A percentile compares a stretch with the other conserved stretches of the same genome.
Conservation (phyloP, 1,140 invertebrate genomes). For the Drosophila ficusphila region DNA sequence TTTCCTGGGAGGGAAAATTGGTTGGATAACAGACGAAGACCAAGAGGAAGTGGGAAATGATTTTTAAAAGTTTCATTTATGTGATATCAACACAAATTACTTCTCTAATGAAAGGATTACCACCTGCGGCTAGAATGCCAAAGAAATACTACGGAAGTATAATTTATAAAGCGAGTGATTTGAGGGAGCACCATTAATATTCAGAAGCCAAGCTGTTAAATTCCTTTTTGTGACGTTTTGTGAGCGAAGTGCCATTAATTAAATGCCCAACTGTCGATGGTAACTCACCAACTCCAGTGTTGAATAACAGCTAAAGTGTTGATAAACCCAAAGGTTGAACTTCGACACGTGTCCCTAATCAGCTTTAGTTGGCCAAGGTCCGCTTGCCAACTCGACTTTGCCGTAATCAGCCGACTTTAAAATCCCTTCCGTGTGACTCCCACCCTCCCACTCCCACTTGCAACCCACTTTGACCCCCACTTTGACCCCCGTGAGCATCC, state of each 20-base stretch:
- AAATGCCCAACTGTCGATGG: not conserved
- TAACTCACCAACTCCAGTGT: not conserved
- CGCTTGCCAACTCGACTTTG: not conserved
- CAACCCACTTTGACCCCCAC: not conserved
- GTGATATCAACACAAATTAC: too few relatives aligned
- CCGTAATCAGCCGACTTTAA: conserved; percentile 42
- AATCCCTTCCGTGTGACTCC: conserved; percentile 26
- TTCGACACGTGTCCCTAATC: conserved; percentile 25
- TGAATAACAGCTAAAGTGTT: conserved; percentile 1
- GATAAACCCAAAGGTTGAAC: not conserved
- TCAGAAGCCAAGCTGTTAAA: too few relatives aligned
- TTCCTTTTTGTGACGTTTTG: too few relatives aligned
- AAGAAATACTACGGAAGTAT: too few relatives aligned
- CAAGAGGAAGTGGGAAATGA: too few relatives aligned
- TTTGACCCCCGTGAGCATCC: conserved; percentile 16
- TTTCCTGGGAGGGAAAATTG: not conserved
- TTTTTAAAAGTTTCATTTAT: too few relatives aligned
- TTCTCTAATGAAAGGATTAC: not conserved
- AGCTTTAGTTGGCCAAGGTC: conserved; percentile 32
- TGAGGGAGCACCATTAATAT: too few relatives aligned
- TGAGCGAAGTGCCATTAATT: not conserved
- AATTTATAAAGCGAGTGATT: too few relatives aligned
- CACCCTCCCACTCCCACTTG: not conserved
- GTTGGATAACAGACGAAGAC: too few relatives aligned
- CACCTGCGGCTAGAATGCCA: not conserved